Evolutionary conservation across 2,888 invertebrate genomes (phyloP).

Genomic region (Tetramorium bicarinatum): DNA sequence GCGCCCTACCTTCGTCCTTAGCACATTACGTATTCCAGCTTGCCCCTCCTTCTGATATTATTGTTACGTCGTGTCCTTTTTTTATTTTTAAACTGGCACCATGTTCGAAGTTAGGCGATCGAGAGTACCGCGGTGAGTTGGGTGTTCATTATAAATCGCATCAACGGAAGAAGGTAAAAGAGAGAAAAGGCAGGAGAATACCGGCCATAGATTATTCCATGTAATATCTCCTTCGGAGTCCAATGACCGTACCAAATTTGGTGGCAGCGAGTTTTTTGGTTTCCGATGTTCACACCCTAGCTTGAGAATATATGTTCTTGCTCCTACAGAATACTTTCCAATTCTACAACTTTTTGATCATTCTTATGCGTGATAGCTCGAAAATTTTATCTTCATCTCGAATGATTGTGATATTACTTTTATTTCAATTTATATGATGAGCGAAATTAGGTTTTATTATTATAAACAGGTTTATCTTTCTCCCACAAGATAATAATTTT

Average conservation of each 20-base stretch:
- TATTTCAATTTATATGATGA: background rate
- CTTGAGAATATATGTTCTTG: background rate
- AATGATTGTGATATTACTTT: background rate
- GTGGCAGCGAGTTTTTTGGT: conserved; percentile 1
- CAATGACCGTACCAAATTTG: conserved; percentile 70
- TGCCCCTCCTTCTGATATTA: conserved; percentile 74
- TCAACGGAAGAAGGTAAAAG: conserved; percentile 77
- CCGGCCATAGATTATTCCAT: conserved; percentile 83
- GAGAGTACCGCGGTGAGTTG: conserved; percentile 81
- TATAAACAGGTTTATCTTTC: background rate
- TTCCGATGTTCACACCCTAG: conserved; percentile 1
- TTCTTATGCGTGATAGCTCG: background rate
- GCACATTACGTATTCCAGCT: conserved; percentile 73
- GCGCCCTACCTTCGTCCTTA: conserved; percentile 67
- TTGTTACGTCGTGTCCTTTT: conserved; percentile 61
- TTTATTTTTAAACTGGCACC: conserved; percentile 64
- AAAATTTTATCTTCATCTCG: background rate
- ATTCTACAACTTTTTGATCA: background rate
- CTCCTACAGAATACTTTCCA: background rate
- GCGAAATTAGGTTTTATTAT: background rate
- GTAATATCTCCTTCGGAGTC: conserved; percentile 79
- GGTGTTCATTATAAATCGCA: conserved; percentile 85
- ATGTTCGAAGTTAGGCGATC: conserved; percentile 74
- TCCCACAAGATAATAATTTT: background rate
- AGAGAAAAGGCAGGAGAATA: conserved; percentile 67